Conservation (phyloP, 2,888 invertebrate genomes). For the Eupithecia inturbata region DNA sequence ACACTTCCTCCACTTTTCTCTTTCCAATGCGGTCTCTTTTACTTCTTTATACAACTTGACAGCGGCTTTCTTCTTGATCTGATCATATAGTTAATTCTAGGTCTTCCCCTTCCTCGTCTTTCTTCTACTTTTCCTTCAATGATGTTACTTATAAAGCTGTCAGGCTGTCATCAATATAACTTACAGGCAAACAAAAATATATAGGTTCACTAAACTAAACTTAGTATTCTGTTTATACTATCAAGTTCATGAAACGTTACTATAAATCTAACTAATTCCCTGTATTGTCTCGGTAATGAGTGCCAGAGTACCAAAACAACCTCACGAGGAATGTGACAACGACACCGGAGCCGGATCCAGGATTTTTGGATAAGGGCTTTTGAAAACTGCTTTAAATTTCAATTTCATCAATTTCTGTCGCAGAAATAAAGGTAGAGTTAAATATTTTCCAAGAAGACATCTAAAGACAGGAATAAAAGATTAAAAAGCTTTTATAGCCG, state of each 20-base stretch:
- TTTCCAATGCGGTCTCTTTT: too few species aligned
- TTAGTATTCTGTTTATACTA: constrained; percentile 6
- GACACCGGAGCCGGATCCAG: background rate
- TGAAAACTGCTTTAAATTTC: background rate
- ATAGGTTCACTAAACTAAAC: constrained; percentile 2
- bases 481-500: background rate
- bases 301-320: constrained; percentile 29
- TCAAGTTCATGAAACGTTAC: constrained; percentile 20
- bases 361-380: background rate
- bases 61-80: too few species aligned
- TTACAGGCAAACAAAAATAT: background rate
- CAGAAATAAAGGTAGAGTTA: background rate
- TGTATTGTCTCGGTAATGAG: constrained; percentile 31
- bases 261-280: constrained; percentile 31
- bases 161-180: too few species aligned
- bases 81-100: too few species aligned
- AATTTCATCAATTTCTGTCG: background rate
- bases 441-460: background rate
- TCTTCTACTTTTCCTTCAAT: too few species aligned
- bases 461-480: background rate
- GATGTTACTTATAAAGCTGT: too few species aligned
- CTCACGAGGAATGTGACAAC: constrained; percentile 17
- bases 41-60: too few species aligned
- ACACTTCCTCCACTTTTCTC: too few species aligned
- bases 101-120: too few species aligned